Percentiles rank a stretch among this genome's conserved stretches.
Conservation (phyloP, 2,888 invertebrate genomes). For the Cephus spinipes region DNA sequence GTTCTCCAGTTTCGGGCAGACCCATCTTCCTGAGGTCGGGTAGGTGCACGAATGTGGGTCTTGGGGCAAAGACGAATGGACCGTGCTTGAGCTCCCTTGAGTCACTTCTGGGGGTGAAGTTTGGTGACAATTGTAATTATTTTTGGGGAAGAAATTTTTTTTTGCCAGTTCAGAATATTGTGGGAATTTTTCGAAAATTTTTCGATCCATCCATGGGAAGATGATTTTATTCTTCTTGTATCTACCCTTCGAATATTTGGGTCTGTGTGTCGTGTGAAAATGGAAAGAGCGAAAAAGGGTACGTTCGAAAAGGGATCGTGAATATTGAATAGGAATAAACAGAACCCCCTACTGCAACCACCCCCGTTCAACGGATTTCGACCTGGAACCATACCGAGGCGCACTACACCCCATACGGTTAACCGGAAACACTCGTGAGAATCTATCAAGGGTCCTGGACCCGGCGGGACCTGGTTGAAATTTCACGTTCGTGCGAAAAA, state of each 20-base stretch:
- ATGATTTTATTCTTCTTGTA: not conserved
- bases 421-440: conserved; percentile 42
- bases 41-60: not conserved
- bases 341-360: not conserved
- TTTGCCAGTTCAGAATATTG: not conserved
- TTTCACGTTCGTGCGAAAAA: not conserved
- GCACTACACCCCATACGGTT: not conserved
- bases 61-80: not conserved
- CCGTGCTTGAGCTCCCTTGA: not conserved
- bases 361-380: not conserved
- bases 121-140: not conserved
- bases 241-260: conserved; percentile 12
- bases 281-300: conserved; percentile 33
- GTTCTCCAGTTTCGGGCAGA: not conserved
- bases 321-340: conserved; percentile 47
- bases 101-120: not conserved
- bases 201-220: not conserved
- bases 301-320: conserved; percentile 35
- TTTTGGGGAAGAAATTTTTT: not conserved
- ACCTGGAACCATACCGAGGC: not conserved
- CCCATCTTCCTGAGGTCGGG: not conserved
- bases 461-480: not conserved
- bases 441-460: conserved; percentile 21
- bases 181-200: not conserved
- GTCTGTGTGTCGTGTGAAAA: conserved; percentile 19